Conservation (phyloP, 2,888 invertebrate species). For the Synanthedon vespiformis region DNA sequence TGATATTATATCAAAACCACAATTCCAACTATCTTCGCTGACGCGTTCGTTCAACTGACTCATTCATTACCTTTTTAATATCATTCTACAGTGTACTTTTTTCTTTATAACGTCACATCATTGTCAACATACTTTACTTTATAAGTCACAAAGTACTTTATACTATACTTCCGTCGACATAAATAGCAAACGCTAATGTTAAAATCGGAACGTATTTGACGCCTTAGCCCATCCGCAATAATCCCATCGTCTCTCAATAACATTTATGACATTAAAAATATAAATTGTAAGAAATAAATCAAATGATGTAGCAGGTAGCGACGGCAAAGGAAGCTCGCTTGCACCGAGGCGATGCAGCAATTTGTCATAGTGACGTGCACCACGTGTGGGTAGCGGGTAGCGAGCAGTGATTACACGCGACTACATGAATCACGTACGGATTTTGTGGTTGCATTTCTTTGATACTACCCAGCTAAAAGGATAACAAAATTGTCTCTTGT, state of each 20-base stretch:
- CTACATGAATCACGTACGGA: slow-evolving; percentile 4
- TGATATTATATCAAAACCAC: too few species aligned
- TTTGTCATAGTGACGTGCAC: not conserved
- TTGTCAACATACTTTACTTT: not conserved
- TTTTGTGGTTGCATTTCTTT: slow-evolving; percentile 7
- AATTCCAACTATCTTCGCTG: too few species aligned
- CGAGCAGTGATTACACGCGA: slow-evolving; percentile 4
- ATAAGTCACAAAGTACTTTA: not conserved
- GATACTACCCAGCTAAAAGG: not conserved
- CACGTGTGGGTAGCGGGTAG: not conserved
- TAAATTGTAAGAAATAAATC: not conserved
- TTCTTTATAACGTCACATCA: not conserved
- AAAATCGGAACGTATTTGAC: too few species aligned
- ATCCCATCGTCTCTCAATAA: too few species aligned
- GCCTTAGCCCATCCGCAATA: too few species aligned
- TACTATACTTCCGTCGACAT: too few species aligned
- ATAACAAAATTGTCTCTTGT: too few species aligned
- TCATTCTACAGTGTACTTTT: not conserved
- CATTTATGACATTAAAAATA: too few species aligned
- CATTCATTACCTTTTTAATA: too few species aligned
- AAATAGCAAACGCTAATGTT: too few species aligned
- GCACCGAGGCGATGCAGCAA: not conserved
- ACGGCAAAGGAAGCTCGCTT: not conserved
- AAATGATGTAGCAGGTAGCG: not conserved
- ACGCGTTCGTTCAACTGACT: too few species aligned